Percentiles rank a stretch among this genome's conserved stretches.
These are phyloP conservation scores for Dascyllus trimaculatus DNA, from an alignment of 2,113 vertebrate genomes.

Conservation along the genomic window DNA sequence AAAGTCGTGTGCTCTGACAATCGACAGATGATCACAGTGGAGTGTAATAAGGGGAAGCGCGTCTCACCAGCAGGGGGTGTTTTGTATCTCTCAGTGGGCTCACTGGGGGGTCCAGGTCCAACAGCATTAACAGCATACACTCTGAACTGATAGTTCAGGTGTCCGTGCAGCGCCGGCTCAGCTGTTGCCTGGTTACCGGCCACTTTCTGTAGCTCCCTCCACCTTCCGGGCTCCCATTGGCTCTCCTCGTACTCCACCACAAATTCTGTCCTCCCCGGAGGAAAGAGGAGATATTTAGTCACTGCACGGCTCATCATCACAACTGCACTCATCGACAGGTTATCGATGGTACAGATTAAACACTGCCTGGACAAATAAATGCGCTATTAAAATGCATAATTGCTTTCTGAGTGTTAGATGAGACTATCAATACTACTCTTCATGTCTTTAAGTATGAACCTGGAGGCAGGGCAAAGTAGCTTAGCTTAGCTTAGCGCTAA, in stretches of 20 bases:
- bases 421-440: neutral
- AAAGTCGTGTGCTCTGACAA: slow-evolving; percentile 27
- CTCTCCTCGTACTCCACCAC: slow-evolving; percentile 93
- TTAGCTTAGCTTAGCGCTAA: neutral
- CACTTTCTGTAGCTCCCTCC: slow-evolving; percentile 87
- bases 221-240: slow-evolving; percentile 87
- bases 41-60: slow-evolving; percentile 35
- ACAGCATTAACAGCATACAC: slow-evolving; percentile 90
- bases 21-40: slow-evolving; percentile 12
- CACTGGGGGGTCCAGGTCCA: slow-evolving; percentile 90
- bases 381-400: too few species aligned
- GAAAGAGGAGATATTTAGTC: slow-evolving; percentile 29
- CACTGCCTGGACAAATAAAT: neutral
- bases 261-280: slow-evolving; percentile 85
- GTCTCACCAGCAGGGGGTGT: slow-evolving; percentile 90
- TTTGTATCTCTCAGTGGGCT: slow-evolving; percentile 84
- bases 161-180: slow-evolving; percentile 84
- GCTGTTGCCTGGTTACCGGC: slow-evolving; percentile 84
- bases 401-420: neutral
- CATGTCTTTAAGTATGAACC: neutral
- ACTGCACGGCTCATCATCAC: neutral
- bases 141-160: slow-evolving; percentile 93
- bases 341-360: neutral
- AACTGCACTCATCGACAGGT: neutral
- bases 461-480: neutral